Evolutionary conservation across 35 echinoderm and acorn worm genomes (phyloP), one percentile per base, ranked within the genome.

Genomic region (Chiridota heheva): DNA sequence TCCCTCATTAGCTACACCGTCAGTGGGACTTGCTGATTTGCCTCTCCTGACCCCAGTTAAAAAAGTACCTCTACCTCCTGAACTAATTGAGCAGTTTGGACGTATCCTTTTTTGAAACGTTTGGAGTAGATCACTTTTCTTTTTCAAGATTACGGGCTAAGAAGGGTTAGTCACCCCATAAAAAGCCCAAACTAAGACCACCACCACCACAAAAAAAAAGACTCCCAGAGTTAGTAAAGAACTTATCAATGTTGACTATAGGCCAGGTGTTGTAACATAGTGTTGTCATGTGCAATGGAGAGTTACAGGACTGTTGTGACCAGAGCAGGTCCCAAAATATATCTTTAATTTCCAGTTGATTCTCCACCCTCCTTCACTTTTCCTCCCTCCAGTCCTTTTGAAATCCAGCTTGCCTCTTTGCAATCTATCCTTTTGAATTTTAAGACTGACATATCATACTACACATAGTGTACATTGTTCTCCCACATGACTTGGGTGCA

Each of bases 1-100:
- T 57, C 95, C 95, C 31, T 88, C 95, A 0, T 51, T 96, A 61
- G 58, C 81, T 36, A 58, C 89, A 22, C 73, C 89, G 16, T 88
- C 84, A 13, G 83, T 98, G 4, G 89, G 95, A 36, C 72, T 98
- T 7, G 58, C 88, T 7, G 89, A 98, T 47, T 76, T 98, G 1
- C 89, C 89, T 37, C 84, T 86, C 22, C 78, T 98, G 4, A 88
- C 77, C 30, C 77, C 88, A 58, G 75, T 91, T 4, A 91, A 88
- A 58, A 72, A 83, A 63, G 85, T 82, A 13, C 95, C 95, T 25
- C 62, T 98, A 10, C 95, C 95, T 70, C 88, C 88, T 0, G 95
- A 98, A 34, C 72, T 98, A 38, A 69, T 90, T 22, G 95, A 98
- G 71, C 95, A 98, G 85, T 98, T 91, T 89, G 89, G 84, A 41